A percentile compares a stretch with the other conserved stretches of the same genome.
phyloP scores from a whole-genome alignment of 2,888 invertebrate species.

The Glomeris marginata region DNA sequence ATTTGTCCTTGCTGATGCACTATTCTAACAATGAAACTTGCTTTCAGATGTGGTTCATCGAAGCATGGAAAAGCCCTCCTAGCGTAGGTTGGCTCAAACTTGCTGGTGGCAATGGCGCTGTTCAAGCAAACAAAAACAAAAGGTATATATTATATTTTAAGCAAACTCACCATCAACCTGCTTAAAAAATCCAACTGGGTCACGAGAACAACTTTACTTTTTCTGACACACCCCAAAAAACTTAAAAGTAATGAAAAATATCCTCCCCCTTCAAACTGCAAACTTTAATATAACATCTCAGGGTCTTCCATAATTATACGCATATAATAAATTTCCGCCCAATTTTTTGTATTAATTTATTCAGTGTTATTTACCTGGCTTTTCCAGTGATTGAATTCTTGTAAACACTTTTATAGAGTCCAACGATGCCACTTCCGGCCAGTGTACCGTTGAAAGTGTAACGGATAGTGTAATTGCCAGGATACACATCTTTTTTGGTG shows the following conservation, averaged over 20 bases:
- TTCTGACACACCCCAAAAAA: neutral
- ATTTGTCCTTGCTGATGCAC: conserved; percentile 49
- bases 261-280: neutral
- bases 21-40: conserved; percentile 61
- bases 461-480: conserved; percentile 38
- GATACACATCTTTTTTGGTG: neutral
- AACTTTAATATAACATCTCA: neutral
- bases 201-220: neutral
- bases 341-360: neutral
- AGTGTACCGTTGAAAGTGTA: conserved; percentile 49
- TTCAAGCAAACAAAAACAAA: conserved; percentile 24
- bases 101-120: conserved; percentile 71
- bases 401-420: conserved; percentile 54
- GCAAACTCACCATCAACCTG: too few relatives aligned
- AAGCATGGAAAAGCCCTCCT: conserved; percentile 88
- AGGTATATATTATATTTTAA: neutral
- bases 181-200: too few relatives aligned
- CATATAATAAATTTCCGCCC: too few relatives aligned
- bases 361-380: conserved; percentile 2
- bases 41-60: conserved; percentile 84
- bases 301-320: neutral
- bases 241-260: neutral
- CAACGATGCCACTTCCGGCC: conserved; percentile 46
- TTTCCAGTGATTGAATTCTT: conserved; percentile 1
- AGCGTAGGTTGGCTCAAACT: conserved; percentile 90